Evolutionary conservation across 2,888 invertebrate genomes (phyloP).

Genomic region (Horisme vitalbata): DNA sequence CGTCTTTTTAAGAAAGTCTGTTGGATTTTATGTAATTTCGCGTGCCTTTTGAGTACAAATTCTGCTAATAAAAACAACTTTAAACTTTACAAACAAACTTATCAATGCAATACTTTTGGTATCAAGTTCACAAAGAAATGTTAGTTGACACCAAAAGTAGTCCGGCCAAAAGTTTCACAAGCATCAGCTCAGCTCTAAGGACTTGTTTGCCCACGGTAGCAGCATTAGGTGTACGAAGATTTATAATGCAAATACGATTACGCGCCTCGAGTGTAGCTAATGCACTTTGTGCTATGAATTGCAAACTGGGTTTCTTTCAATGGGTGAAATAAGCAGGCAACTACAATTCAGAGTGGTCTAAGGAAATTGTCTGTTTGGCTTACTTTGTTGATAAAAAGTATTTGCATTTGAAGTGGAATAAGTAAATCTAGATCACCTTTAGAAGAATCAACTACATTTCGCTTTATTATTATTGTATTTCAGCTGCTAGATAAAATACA

Average conservation of each 20-base stretch:
- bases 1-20: too few species aligned
- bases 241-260: conserved; percentile 83
- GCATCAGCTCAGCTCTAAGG: conserved; percentile 36
- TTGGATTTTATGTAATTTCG: too few species aligned
- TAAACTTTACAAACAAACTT: too few species aligned
- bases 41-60: too few species aligned
- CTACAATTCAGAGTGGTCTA: conserved; percentile 8
- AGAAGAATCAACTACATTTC: too few species aligned
- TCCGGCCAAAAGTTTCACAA: conserved; percentile 12
- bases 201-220: conserved; percentile 62
- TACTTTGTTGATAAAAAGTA: conserved; percentile 14
- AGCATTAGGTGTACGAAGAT: conserved; percentile 73
- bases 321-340: conserved; percentile 52
- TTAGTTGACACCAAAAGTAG: conserved; percentile 3
- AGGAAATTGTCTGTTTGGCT: conserved; percentile 10
- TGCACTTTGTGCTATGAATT: conserved; percentile 76
- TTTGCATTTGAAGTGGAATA: conserved; percentile 13
- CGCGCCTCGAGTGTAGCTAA: conserved; percentile 66
- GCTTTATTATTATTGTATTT: too few species aligned
- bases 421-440: conserved; percentile 9
- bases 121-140: conserved; percentile 1
- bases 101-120: too few species aligned
- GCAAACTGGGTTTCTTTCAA: conserved; percentile 64
- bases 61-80: too few species aligned
- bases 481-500: too few species aligned